Percentiles rank a stretch among this genome's conserved stretches.
These are phyloP conservation scores for Dasypus novemcinctus DNA, from an alignment of 2,113 vertebrate species.

Conservation along the genomic window DNA sequence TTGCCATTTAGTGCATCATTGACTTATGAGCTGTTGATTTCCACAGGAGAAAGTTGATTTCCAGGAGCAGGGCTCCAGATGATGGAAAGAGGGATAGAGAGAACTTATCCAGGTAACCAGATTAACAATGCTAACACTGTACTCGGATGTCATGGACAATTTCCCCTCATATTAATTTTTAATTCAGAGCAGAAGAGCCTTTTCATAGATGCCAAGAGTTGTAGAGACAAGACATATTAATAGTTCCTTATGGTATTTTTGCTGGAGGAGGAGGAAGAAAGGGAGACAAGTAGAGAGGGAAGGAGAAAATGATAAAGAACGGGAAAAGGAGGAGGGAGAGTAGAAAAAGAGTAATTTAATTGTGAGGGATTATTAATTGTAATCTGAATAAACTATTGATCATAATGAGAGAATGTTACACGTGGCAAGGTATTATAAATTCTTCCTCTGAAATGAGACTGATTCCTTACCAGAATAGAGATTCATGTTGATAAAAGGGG, in stretches of 20 bases:
- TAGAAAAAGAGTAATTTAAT: background rate
- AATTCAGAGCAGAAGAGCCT: background rate
- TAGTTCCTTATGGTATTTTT: background rate
- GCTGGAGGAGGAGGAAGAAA: background rate
- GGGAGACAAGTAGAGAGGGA: background rate
- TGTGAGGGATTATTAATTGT: background rate
- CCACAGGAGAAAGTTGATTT: background rate
- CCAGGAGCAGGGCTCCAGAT: background rate
- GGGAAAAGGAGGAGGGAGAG: background rate
- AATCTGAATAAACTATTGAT: background rate
- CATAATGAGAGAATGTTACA: background rate
- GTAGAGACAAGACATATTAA: background rate
- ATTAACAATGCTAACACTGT: background rate
- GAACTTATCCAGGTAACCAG: background rate
- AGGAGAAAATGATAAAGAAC: background rate
- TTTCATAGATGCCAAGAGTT: background rate
- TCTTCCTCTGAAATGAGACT: background rate
- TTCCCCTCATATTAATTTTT: background rate
- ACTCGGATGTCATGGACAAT: background rate
- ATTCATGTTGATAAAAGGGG: background rate
- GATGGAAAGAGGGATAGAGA: background rate
- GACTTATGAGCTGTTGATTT: background rate
- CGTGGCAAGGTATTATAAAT: background rate
- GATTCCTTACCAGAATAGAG: background rate
- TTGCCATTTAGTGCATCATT: background rate